These are phyloP conservation scores for Netelia virgata DNA, from an alignment of 2,888 invertebrate genomes.

Conservation along the genomic window DNA sequence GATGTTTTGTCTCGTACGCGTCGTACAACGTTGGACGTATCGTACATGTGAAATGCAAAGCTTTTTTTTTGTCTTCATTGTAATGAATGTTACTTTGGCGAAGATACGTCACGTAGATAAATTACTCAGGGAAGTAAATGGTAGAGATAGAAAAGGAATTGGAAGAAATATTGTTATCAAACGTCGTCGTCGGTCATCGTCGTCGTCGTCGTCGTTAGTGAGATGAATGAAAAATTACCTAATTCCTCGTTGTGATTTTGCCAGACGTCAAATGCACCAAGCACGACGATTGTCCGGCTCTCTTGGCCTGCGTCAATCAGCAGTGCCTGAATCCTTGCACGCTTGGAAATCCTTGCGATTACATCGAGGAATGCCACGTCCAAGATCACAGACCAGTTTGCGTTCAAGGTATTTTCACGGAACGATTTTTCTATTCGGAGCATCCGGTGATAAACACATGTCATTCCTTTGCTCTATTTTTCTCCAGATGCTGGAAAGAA, in stretches of 20 bases:
- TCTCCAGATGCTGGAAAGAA: constrained; percentile 66
- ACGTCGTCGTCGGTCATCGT: constrained; percentile 42
- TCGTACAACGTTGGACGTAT: constrained; percentile 15
- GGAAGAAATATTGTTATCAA: constrained; percentile 7
- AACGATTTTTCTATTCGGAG: constrained; percentile 13
- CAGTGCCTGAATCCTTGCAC: constrained; percentile 94
- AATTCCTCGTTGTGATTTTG: constrained; percentile 69
- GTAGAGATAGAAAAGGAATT: constrained; percentile 47
- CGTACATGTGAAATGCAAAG: constrained; percentile 51
- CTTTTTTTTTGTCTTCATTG: constrained; percentile 9
- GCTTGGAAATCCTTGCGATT: constrained; percentile 90
- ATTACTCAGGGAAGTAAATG: constrained; percentile 38
- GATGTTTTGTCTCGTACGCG: constrained; percentile 7
- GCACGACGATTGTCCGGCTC: constrained; percentile 92
- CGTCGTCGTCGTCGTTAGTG: constrained; percentile 25
- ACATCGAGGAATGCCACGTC: constrained; percentile 92
- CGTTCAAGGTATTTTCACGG: constrained; percentile 88
- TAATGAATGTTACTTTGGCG: constrained; percentile 53
- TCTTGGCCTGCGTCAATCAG: constrained; percentile 92
- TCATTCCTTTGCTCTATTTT: constrained; percentile 11
- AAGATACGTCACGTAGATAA: constrained; percentile 58
- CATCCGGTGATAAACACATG: not conserved
- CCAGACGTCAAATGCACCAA: constrained; percentile 92
- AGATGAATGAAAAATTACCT: constrained; percentile 52
- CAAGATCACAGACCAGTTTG: constrained; percentile 94